phyloP scores from a whole-genome alignment of 2,888 invertebrate species.

The Esperia sulphurella region DNA sequence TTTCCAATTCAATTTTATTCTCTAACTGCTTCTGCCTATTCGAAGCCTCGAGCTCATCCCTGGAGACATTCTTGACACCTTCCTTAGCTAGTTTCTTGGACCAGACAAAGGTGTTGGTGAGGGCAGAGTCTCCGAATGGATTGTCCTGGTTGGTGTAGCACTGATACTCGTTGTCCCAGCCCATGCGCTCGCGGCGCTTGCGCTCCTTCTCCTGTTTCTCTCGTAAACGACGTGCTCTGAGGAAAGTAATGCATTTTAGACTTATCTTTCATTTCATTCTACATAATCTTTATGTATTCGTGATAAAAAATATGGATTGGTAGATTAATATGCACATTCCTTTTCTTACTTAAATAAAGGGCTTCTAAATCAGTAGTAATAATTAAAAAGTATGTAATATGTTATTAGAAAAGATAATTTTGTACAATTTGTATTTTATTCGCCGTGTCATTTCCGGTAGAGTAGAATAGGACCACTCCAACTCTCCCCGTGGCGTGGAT shows the following conservation, averaged over 20 bases:
- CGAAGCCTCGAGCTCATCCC: slow-evolving; percentile 89
- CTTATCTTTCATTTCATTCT: too few species aligned
- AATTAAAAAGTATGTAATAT: too few species aligned
- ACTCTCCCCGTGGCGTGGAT: too few species aligned
- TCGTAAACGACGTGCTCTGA: slow-evolving; percentile 83
- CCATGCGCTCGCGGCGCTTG: slow-evolving; percentile 93
- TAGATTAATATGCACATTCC: too few species aligned
- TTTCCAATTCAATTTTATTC: slow-evolving; percentile 94
- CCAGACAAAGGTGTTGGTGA: slow-evolving; percentile 98
- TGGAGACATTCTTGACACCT: slow-evolving; percentile 87
- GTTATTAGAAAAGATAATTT: too few species aligned
- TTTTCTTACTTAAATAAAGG: too few species aligned
- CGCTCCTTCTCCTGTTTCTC: slow-evolving; percentile 96
- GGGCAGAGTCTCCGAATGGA: slow-evolving; percentile 98
- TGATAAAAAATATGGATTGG: too few species aligned
- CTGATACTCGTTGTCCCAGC: slow-evolving; percentile 97
- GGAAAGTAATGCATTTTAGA: neutral
- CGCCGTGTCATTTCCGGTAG: too few species aligned
- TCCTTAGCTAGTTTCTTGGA: slow-evolving; percentile 96
- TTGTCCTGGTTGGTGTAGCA: slow-evolving; percentile 99
- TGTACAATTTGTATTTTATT: too few species aligned
- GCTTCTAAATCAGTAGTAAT: too few species aligned
- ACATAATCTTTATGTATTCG: too few species aligned
- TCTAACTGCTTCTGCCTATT: slow-evolving; percentile 94
- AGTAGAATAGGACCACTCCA: too few species aligned